Evolutionary conservation across 2,888 invertebrate genomes (phyloP), one percentile per base, ranked within the genome.

Genomic region (Drosophila borborema): DNA sequence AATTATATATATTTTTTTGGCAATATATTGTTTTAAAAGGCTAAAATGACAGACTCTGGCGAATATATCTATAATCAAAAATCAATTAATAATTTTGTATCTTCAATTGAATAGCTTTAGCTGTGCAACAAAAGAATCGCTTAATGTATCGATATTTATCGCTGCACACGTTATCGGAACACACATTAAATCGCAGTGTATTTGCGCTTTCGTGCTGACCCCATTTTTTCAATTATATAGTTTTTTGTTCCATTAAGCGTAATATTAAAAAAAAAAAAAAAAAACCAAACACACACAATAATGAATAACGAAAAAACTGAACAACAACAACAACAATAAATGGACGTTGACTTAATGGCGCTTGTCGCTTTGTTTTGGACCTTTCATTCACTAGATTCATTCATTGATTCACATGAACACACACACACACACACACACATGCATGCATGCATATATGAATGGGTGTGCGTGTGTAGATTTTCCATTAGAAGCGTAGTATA

Each of bases 361-460:
- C 77, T 77, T 79, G 75, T 74, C 74, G 74, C 81, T 72, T 84
- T 84, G 85, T 78, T 72, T 76, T 64, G 64, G 70, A 66, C 59
- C 64, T 72, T 81, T 81, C 80, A 80, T 80, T 80, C 80, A 80
- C 62, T 46, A 63, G 64, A 77, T 74, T 77, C 85, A 87, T 82
- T 88, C 89, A 85, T 88, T 73, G 83, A 84, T 88, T 78, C 71
- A 75, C 76, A 67, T 51, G 60, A 56, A 51, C 64, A 77, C 65
- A 58, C 65, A 48, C 28, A 45, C 31, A 51, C 64, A 73, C 65
- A 58, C 65, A 51, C 20, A 45, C 23, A 51, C 38, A 16, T 10
- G 3, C 31, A 43, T 45, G 51, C 18, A 38, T 48, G 16, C 10
- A 38, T 55, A 41, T 38, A 18, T 36, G 16, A 40, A 12, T 51